Base-by-base conservation (phyloP, 2,113 vertebrate species). In the Lagenorhynchus albirostris region DNA sequence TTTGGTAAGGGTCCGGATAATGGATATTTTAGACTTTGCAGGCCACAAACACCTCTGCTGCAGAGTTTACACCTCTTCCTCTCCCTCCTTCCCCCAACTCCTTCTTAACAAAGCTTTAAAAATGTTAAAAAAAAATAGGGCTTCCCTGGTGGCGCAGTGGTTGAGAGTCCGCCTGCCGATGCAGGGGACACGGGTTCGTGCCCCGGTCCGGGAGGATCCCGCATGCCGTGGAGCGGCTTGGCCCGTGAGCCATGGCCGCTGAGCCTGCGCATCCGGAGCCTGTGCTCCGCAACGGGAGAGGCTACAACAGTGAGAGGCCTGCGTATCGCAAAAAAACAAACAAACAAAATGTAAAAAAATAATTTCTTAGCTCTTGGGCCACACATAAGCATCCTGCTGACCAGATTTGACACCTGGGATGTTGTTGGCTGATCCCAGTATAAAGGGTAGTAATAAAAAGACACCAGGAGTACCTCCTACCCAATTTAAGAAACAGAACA, bases 101-200 rank as follows among this genome's bases (percentile, higher is more conserved):
- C 44, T 65, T 74, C 53, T 91, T 87, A 93, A 50, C 23, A 29
- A 68, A 87, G 36, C 7, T 93, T 82, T 76, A 55, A 89, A 80
- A 68, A 81, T 85, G 3, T 50, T 44, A n/a, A 89, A 68, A 26
- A 47, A 47, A 50, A 50, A 13, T 4, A 50, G 47, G 47, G 47
- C 47, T 50, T 50, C 12, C 12, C 47, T 50, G 12, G 47, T 50
- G 47, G 47, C 12, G 12, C 47, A 50, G 47, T 50, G 12, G 47
- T 50, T 50, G 47, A 50, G 47, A 13, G 12, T 50, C 47, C 12
- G 12, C 47, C 47, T 47, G 47, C 8, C 47, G 2, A 47, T 47
- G 47, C 0, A 47, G 47, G 47, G 47, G 0, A 47, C 8, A 0
- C 11, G 47, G 47, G 47, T 47, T 47, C 10, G 44, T 47, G 44